Conservation (phyloP, 2,113 vertebrate species). For the Talpa occidentalis region DNA sequence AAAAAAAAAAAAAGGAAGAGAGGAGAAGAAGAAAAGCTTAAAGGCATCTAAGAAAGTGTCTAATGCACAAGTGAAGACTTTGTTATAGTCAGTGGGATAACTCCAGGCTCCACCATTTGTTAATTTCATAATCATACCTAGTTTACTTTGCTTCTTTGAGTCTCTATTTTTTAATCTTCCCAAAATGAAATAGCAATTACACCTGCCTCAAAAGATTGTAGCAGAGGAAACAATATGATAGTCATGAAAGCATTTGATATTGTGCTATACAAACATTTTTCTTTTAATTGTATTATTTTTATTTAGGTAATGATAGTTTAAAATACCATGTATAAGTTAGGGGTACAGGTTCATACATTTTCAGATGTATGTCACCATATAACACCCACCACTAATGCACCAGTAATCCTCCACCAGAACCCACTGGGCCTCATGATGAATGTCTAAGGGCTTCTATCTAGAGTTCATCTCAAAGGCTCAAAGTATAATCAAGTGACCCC, state of each 20-base stretch:
- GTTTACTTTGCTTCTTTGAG: not conserved
- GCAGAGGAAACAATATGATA: not conserved
- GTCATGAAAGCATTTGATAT: accelerated
- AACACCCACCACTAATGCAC: too few species aligned
- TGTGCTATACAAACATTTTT: not conserved
- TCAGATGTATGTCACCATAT: too few species aligned
- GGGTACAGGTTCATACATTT: too few species aligned
- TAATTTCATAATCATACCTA: not conserved
- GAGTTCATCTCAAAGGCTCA: not conserved
- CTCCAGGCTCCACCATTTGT: not conserved
- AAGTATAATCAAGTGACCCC: too few species aligned
- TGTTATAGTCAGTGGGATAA: not conserved
- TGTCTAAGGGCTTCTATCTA: not conserved
- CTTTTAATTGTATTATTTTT: not conserved
- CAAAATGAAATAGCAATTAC: not conserved
- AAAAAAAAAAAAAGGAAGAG: too few species aligned
- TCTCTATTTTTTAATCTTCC: not conserved
- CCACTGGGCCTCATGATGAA: too few species aligned
- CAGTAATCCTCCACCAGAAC: too few species aligned
- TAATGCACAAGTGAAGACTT: not conserved
- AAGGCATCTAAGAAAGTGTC: not conserved
- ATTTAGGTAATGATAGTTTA: too few species aligned
- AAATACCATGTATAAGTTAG: too few species aligned
- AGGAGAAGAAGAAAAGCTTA: not conserved
- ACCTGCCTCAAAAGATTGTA: not conserved